These are phyloP conservation scores for Bufotes viridis DNA, from an alignment of 2,797 vertebrate species.

Conservation along the genomic window DNA sequence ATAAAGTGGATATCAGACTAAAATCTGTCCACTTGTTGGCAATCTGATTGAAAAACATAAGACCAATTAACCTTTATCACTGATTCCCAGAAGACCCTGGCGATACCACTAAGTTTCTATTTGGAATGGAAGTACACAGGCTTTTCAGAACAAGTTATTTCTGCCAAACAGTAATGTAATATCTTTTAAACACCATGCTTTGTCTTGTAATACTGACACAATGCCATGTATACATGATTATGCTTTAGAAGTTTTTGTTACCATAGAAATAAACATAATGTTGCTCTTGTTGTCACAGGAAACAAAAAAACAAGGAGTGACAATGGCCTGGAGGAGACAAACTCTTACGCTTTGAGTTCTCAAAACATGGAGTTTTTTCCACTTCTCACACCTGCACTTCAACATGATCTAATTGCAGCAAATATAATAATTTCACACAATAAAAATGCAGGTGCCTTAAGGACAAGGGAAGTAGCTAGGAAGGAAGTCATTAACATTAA, in stretches of 20 bases:
- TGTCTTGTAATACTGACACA: conserved; percentile 34
- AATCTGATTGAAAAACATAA: conserved; percentile 18
- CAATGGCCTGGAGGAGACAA: conserved; percentile 30
- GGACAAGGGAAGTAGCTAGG: conserved; percentile 44
- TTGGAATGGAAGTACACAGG: background rate
- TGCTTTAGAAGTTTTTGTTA: conserved; percentile 66
- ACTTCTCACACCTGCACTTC: conserved; percentile 51
- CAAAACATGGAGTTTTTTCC: conserved; percentile 37
- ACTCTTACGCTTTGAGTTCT: conserved; percentile 22
- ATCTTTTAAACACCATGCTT: conserved; percentile 35
- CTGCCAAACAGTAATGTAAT: conserved; percentile 42
- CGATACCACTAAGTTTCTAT: background rate
- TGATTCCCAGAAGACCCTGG: conserved; percentile 18
- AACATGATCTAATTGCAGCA: conserved; percentile 55
- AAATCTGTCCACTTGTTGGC: background rate
- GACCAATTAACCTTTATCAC: conserved; percentile 33
- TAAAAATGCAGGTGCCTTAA: conserved; percentile 52
- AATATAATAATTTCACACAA: conserved; percentile 55
- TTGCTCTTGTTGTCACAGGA: conserved; percentile 70
- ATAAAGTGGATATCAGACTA: background rate
- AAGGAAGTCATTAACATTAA: conserved; percentile 52
- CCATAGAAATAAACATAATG: conserved; percentile 69
- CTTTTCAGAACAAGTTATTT: conserved; percentile 2
- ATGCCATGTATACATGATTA: conserved; percentile 67
- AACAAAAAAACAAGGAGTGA: conserved; percentile 69